A percentile compares a stretch with the other conserved stretches of the same genome.
Conservation (phyloP, 2,888 invertebrate species). For the Alitta virens region DNA sequence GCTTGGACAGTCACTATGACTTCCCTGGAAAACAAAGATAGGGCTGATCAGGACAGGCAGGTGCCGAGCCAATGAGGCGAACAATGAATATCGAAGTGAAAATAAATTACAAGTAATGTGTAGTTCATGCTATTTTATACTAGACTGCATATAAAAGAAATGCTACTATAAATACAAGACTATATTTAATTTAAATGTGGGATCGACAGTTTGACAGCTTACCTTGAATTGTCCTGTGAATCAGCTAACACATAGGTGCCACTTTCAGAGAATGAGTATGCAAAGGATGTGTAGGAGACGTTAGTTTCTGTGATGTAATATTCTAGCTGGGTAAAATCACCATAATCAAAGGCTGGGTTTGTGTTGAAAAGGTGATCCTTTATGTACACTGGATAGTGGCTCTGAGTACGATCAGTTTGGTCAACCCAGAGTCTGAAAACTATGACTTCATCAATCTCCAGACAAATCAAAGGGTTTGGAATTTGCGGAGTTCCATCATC, state of each 20-base stretch:
- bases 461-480: constrained; percentile 46
- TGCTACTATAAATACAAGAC: too few relatives aligned
- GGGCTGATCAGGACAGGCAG: too few relatives aligned
- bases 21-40: constrained; percentile 33
- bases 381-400: constrained; percentile 50
- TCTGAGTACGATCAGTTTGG: constrained; percentile 36
- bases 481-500: constrained; percentile 27
- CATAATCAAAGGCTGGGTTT: constrained; percentile 51
- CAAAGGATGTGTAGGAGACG: constrained; percentile 47
- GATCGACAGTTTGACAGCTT: too few relatives aligned
- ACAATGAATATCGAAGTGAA: too few relatives aligned
- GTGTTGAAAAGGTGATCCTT: constrained; percentile 51
- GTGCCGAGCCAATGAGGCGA: too few relatives aligned
- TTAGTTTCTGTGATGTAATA: constrained; percentile 48
- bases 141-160: too few relatives aligned
- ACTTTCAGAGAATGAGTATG: constrained; percentile 45
- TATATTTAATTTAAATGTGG: too few relatives aligned
- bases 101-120: too few relatives aligned
- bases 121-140: too few relatives aligned
- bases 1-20: constrained; percentile 46
- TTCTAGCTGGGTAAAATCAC: constrained; percentile 45
- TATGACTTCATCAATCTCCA: constrained; percentile 46
- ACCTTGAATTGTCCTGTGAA: constrained; percentile 40
- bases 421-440: constrained; percentile 49
- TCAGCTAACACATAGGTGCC: constrained; percentile 53